Evolutionary conservation across 2,888 invertebrate genomes (phyloP).

Genomic region (Halocaridina rubra): DNA sequence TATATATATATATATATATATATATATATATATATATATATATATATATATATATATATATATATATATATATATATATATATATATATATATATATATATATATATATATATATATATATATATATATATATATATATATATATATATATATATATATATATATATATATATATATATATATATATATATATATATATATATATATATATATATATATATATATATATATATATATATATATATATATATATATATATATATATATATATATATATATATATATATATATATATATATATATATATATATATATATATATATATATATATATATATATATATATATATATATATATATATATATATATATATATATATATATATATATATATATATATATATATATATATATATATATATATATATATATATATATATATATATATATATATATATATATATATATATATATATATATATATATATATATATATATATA

Average conservation of each 20-base stretch:
- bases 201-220: neutral
- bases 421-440: neutral
- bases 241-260: neutral
- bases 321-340: neutral
- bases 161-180: neutral
- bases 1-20: neutral
- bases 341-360: neutral
- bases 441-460: neutral
- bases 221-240: neutral
- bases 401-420: neutral
- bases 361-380: neutral
- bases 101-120: constrained; percentile 42
- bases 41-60: neutral
- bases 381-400: neutral
- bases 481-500: neutral
- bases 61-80: neutral
- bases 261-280: neutral
- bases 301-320: neutral
- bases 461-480: neutral
- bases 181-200: neutral
- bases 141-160: neutral
- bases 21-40: neutral
- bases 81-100: constrained; percentile 16
- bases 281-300: neutral
- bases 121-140: constrained; percentile 21